These are phyloP conservation scores for Aptenodytes patagonicus DNA, from an alignment of 2,113 vertebrate genomes.

Conservation along the genomic window DNA sequence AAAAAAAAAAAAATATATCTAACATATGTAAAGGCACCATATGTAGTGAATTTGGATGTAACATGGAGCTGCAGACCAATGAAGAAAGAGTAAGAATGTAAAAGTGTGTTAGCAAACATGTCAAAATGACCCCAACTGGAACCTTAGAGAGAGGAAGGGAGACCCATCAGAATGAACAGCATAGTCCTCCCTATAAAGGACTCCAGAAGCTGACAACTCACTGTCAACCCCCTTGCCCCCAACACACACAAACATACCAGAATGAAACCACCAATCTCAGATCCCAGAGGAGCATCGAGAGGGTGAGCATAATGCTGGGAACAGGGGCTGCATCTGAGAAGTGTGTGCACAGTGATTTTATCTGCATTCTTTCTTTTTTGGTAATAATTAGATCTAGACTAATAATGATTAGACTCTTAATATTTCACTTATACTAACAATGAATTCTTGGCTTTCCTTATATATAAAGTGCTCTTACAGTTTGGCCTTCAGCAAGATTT, in stretches of 20 bases:
- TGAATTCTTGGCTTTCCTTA: not conserved
- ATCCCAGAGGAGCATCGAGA: not conserved
- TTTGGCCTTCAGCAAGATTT: not conserved
- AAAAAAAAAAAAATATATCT: accelerated
- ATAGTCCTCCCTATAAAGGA: not conserved
- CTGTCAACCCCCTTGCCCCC: accelerated
- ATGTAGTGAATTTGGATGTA: not conserved
- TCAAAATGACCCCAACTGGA: not conserved
- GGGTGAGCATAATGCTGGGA: not conserved
- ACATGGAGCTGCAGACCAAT: not conserved
- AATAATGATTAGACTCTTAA: not conserved
- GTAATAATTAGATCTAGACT: not conserved
- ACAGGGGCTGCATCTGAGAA: not conserved
- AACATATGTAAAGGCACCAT: not conserved
- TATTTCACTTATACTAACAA: not conserved
- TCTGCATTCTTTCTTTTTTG: not conserved
- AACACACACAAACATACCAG: not conserved
- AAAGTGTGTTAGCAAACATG: not conserved
- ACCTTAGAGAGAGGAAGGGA: not conserved
- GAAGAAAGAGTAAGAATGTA: not conserved
- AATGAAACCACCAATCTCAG: not conserved
- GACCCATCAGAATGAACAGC: not conserved
- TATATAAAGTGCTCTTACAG: not conserved
- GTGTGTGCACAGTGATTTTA: not conserved
- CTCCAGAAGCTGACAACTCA: not conserved